phyloP scores from a whole-genome alignment of 2,797 vertebrate species.

The Sebastolobus alascanus region DNA sequence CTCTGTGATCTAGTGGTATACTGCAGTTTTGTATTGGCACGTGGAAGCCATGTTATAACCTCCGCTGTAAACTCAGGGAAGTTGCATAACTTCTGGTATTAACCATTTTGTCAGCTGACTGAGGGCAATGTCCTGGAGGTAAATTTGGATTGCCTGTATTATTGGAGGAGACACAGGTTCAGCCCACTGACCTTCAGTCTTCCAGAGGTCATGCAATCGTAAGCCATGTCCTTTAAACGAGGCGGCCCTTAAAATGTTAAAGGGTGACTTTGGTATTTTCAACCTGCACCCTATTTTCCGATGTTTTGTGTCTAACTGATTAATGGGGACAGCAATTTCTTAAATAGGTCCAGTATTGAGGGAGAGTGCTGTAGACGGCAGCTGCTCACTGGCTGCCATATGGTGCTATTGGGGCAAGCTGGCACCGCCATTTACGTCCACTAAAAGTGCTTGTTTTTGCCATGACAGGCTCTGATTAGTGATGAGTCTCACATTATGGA shows the following conservation, averaged over 20 bases:
- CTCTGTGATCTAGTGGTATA: background rate
- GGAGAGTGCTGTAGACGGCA: no score
- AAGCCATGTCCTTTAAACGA: slow-evolving; percentile 14
- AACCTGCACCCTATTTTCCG: no score
- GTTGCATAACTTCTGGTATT: background rate
- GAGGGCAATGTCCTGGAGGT: slow-evolving; percentile 8
- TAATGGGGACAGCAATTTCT: no score
- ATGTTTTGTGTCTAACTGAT: no score
- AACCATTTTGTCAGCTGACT: background rate
- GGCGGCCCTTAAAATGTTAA: background rate
- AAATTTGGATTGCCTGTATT: slow-evolving; percentile 6
- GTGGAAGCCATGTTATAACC: background rate
- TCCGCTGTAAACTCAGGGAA: background rate
- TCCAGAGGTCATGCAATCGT: background rate
- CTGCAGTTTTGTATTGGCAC: slow-evolving; percentile 5
- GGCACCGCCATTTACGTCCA: no score
- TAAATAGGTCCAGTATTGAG: rapidly evolving
- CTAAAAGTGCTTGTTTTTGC: no score
- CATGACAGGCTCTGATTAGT: no score
- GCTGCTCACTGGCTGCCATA: no score
- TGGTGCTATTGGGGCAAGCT: no score
- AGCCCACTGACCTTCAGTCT: slow-evolving; percentile 31
- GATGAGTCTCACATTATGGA: no score
- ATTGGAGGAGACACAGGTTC: slow-evolving; percentile 4
- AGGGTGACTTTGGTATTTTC: rapidly evolving